Conservation (phyloP, 2,888 invertebrate species). For the Amiota minor region DNA sequence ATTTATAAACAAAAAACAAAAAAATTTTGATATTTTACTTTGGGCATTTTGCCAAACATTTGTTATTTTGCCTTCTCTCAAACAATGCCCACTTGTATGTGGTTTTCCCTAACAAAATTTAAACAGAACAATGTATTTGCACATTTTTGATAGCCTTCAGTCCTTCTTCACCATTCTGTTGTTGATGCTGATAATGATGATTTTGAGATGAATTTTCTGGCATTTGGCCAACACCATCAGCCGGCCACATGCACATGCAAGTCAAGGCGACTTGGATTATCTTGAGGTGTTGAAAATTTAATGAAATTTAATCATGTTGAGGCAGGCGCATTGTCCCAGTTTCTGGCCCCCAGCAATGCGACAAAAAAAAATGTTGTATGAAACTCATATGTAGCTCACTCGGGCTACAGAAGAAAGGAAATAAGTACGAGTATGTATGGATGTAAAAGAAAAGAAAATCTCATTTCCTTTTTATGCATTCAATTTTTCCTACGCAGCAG, state of each 20-base stretch:
- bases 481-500: neutral
- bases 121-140: neutral
- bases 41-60: conserved; percentile 22
- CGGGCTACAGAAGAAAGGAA: no score
- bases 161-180: neutral
- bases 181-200: neutral
- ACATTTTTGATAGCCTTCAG: neutral
- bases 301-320: conserved; percentile 2
- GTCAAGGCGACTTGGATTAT: neutral
- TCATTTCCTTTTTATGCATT: no score
- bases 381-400: neutral
- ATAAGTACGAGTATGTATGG: no score
- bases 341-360: conserved; percentile 17
- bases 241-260: conserved; percentile 4
- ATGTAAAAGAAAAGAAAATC: no score
- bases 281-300: neutral
- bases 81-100: conserved; percentile 4
- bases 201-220: conserved; percentile 1
- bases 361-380: conserved; percentile 16
- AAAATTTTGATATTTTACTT: conserved; percentile 3
- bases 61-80: neutral
- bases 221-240: conserved; percentile 7
- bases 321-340: conserved; percentile 1
- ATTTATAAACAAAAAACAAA: conserved; percentile 25
- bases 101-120: neutral